A percentile compares a stretch with the other conserved stretches of the same genome.
Conservation (phyloP, 2,113 vertebrate genomes). For the Corythaixoides concolor region DNA sequence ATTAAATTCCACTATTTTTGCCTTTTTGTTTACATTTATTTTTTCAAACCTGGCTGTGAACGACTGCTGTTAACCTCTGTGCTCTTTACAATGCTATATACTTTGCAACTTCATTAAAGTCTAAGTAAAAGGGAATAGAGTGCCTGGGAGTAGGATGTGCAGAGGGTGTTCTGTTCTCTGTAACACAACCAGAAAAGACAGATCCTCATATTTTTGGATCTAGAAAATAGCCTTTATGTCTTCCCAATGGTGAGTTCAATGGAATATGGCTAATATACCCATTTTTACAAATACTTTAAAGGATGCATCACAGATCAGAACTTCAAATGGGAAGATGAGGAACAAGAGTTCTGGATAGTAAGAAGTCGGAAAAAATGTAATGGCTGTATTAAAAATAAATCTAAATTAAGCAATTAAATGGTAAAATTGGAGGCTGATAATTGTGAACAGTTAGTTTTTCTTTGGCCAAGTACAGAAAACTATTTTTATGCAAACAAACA, state of each 20-base stretch:
- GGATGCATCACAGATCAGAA: background rate
- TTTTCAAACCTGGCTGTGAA: background rate
- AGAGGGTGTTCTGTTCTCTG: conserved; percentile 16
- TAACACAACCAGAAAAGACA: conserved; percentile 4
- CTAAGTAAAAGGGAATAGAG: conserved; percentile 30
- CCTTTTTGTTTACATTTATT: background rate
- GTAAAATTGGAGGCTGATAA: background rate
- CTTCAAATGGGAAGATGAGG: background rate
- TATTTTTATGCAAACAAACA: background rate
- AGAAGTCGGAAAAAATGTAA: background rate
- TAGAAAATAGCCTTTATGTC: background rate
- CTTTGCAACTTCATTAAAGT: conserved; percentile 12
- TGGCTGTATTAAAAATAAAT: background rate
- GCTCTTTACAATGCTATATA: background rate
- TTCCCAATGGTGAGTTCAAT: background rate
- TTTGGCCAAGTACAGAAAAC: background rate
- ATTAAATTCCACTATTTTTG: conserved; percentile 11
- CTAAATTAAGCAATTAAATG: background rate
- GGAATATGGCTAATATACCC: background rate
- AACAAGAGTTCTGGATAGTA: background rate
- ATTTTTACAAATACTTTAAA: background rate
- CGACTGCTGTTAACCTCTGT: background rate
- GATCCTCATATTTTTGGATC: background rate
- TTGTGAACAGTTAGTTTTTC: background rate
- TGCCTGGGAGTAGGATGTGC: background rate